phyloP scores from a whole-genome alignment of 2,797 vertebrate genomes.

The Mus minutoides region DNA sequence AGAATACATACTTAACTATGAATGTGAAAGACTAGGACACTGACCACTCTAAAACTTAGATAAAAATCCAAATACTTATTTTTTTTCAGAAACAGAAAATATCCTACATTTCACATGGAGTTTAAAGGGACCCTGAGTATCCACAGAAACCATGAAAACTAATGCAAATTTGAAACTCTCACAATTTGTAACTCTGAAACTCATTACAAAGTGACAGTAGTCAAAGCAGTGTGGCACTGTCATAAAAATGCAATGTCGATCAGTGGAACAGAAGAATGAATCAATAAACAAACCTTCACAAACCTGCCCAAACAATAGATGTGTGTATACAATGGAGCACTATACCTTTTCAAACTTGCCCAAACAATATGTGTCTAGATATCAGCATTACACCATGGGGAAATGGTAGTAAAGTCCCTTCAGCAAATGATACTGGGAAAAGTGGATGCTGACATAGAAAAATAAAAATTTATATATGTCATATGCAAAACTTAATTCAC shows the following conservation, averaged over 20 bases:
- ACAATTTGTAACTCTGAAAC: neutral
- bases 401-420: neutral
- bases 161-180: neutral
- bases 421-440: neutral
- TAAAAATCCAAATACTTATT: neutral
- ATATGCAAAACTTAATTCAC: neutral
- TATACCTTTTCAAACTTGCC: neutral
- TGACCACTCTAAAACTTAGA: neutral
- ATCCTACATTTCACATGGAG: neutral
- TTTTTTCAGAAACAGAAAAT: neutral
- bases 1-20: neutral
- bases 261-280: neutral
- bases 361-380: neutral
- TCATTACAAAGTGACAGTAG: neutral
- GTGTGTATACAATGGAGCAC: neutral
- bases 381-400: neutral
- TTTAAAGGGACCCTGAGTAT: neutral
- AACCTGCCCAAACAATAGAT: no score
- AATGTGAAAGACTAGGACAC: neutral
- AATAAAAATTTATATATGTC: neutral
- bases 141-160: neutral
- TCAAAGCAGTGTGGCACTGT: neutral
- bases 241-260: neutral
- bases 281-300: neutral
- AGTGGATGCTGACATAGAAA: neutral